These are phyloP conservation scores for Yponomeuta sedellus DNA, from an alignment of 2,888 invertebrate species.

Conservation along the genomic window DNA sequence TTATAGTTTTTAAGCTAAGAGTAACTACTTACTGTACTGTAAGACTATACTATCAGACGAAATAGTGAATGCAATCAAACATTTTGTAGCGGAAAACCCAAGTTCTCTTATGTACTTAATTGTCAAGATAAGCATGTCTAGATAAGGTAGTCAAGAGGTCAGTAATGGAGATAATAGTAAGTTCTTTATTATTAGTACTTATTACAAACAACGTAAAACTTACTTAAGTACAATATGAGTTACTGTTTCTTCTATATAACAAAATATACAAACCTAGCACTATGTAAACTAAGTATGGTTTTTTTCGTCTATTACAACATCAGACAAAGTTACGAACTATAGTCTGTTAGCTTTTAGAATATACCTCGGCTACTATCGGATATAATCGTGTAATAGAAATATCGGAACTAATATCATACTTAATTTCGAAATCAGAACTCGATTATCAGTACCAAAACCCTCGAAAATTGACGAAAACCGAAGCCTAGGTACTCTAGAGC, in stretches of 20 bases:
- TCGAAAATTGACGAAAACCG: too few relatives aligned
- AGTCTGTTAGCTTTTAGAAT: too few relatives aligned
- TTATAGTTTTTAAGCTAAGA: slow-evolving; percentile 11
- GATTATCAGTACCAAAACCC: too few relatives aligned
- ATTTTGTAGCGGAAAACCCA: too few relatives aligned
- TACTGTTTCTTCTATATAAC: not conserved
- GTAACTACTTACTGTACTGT: not conserved
- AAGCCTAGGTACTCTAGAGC: too few relatives aligned
- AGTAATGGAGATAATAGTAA: not conserved
- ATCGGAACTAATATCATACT: too few relatives aligned
- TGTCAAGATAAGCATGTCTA: too few relatives aligned
- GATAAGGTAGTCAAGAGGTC: not conserved
- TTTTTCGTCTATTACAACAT: slow-evolving; percentile 38
- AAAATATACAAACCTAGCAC: not conserved
- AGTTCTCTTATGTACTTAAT: too few relatives aligned
- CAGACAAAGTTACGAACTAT: too few relatives aligned
- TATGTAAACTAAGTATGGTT: slow-evolving; percentile 20
- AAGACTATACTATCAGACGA: not conserved
- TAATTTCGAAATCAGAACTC: too few relatives aligned
- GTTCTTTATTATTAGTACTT: not conserved
- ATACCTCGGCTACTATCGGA: too few relatives aligned
- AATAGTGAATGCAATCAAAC: not conserved
- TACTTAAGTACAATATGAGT: not conserved
- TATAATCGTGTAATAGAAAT: too few relatives aligned
- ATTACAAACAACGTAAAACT: not conserved